phyloP scores from a whole-genome alignment of 1,140 invertebrate genomes.

The Brachionus plicatilis region DNA sequence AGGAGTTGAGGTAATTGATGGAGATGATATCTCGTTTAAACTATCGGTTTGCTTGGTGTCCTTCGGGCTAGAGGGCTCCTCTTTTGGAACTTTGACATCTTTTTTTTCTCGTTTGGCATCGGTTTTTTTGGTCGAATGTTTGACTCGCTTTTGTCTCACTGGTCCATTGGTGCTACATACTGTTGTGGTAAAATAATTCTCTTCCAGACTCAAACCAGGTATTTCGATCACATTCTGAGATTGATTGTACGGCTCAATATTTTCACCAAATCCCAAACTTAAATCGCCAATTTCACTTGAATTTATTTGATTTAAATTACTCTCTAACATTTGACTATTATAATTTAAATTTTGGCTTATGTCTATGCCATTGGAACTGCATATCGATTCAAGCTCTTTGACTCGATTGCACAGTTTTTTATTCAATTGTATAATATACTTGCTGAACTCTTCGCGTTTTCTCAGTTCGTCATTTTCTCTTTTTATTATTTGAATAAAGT shows the following conservation, averaged over 20 bases:
- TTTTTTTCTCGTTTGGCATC: constrained; percentile 20
- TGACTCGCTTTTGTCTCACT: background rate
- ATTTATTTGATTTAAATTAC: background rate
- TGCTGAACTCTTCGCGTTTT: background rate
- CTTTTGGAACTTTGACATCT: constrained; percentile 1
- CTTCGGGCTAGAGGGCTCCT: background rate
- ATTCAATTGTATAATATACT: constrained; percentile 7
- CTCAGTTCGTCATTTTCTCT: constrained; percentile 50
- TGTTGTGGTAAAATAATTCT: background rate
- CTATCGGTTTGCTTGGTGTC: background rate
- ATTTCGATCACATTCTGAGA: background rate
- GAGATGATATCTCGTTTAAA: background rate
- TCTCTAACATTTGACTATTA: background rate
- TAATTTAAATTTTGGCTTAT: constrained; percentile 7
- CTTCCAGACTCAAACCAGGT: background rate
- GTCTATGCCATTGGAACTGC: background rate
- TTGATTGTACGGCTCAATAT: background rate
- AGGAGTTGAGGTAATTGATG: constrained; percentile 1
- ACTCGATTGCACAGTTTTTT: constrained; percentile 14
- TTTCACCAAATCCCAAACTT: background rate
- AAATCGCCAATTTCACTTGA: background rate
- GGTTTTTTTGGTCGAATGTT: constrained; percentile 1
- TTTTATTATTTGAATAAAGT: constrained; percentile 67
- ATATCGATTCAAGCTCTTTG: constrained; percentile 19
- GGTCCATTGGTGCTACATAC: background rate